Evolutionary conservation across 2,113 vertebrate genomes (phyloP), one percentile per base, ranked within the genome.

Genomic region (Scartelaos histophorus): DNA sequence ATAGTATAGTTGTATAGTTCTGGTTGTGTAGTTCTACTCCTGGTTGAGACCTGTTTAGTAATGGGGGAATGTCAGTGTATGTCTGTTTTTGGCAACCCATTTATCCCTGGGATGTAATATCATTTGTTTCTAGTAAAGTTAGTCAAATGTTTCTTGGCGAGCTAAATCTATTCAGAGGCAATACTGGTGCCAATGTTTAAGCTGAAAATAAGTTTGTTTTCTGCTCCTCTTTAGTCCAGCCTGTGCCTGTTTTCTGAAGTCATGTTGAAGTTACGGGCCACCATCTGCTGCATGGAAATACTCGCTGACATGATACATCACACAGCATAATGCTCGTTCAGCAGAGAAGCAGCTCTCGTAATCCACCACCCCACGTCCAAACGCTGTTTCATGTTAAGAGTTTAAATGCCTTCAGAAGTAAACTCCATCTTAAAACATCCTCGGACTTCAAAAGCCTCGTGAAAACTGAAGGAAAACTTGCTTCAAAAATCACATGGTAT

Each of bases 261-360:
- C 62, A 66, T 56, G 56, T 19, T 46, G 24, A 67, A 76, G 67
- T 82, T 71, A 85, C 82, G 75, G 62, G 76, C 79, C 74, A 85
- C 82, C 86, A 85, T 85, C 83, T 83, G 85, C 69, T 82, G 70
- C 82, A 81, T 86, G 71, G 78, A 89, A 83, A 80, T 71, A 86
- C 78, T 74, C 61, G 62, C 88, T 76, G 84, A 89, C 82, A 69
- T 73, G 43, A 78, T 60, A 69, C 60, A 82, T 74, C 80, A 80
- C 61, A 73, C 84, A 71, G 69, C 51, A 83, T 61, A 81, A 80
- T 70, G 76, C 74, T 83, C 76, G 64, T 75, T 76, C 72, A 57
- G 83, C 70, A 70, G 67, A 70, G 74, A 70, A 35, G 73, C 45
- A 53, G 24, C 76, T 78, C 56, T 62, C 0, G 24, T 82, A 56